phyloP scores from a whole-genome alignment of 2,888 invertebrate species.

The Morpho helenor region DNA sequence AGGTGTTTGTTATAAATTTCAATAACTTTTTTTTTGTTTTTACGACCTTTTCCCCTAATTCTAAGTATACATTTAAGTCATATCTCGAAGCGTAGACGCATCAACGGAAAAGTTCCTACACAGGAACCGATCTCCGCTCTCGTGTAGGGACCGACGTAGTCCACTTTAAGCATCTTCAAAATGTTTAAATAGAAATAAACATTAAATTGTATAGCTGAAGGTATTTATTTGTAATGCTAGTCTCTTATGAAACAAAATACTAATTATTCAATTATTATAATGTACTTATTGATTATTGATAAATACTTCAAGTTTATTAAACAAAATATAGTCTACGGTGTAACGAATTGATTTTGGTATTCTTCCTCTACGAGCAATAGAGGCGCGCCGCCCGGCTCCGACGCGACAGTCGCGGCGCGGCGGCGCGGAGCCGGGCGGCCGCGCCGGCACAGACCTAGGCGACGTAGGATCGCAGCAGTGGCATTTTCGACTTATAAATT shows the following conservation, averaged over 20 bases:
- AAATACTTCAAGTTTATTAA: conserved; percentile 78
- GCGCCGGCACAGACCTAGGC: conserved; percentile 47
- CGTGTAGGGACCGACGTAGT: conserved; percentile 68
- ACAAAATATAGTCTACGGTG: conserved; percentile 76
- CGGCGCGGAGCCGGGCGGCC: conserved; percentile 26
- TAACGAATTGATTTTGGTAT: conserved; percentile 76
- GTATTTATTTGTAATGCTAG: conserved; percentile 80
- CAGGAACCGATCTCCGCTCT: conserved; percentile 57
- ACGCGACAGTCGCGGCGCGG: background rate
- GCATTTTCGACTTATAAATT: conserved; percentile 74
- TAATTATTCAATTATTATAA: conserved; percentile 80
- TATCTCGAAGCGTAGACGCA: conserved; percentile 77
- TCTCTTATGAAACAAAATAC: conserved; percentile 77
- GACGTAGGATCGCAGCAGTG: conserved; percentile 74
- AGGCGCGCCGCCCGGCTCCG: conserved; percentile 27
- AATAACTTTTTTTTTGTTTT: conserved; percentile 73
- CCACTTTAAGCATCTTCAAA: conserved; percentile 75
- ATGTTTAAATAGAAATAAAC: conserved; percentile 76
- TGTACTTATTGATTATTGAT: conserved; percentile 79
- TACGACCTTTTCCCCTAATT: conserved; percentile 75
- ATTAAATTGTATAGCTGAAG: conserved; percentile 78
- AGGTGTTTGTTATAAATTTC: conserved; percentile 79
- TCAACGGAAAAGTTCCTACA: conserved; percentile 59
- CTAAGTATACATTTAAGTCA: conserved; percentile 77
- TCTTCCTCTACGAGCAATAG: conserved; percentile 71